Conservation (phyloP, 2,888 invertebrate genomes). For the Lepeophtheirus nordmannii region DNA sequence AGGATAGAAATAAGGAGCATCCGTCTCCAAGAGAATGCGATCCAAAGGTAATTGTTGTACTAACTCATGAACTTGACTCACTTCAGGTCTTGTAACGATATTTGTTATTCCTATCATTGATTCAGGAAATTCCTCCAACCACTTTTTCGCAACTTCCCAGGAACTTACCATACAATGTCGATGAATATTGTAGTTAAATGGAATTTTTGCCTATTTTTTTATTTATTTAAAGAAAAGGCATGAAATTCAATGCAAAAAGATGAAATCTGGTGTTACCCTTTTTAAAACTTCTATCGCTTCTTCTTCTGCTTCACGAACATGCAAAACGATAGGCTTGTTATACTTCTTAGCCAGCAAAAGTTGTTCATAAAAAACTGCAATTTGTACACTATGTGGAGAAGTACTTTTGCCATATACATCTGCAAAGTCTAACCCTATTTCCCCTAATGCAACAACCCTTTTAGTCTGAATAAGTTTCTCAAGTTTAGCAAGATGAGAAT, state of each 20-base stretch:
- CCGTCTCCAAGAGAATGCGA: constrained; percentile 9
- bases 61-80: not conserved
- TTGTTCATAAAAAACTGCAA: not conserved
- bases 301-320: not conserved
- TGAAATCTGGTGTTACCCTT: not conserved
- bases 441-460: constrained; percentile 12
- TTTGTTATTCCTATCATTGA: not conserved
- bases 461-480: not conserved
- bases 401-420: not conserved
- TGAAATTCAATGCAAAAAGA: not conserved
- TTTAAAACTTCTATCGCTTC: not conserved
- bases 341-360: not conserved
- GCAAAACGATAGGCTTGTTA: constrained; percentile 13
- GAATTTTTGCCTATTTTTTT: not conserved
- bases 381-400: constrained; percentile 1
- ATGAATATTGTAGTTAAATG: not conserved
- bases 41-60: not conserved
- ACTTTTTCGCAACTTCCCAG: not conserved
- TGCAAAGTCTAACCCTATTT: constrained; percentile 6
- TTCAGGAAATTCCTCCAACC: not conserved
- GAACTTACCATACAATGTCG: not conserved
- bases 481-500: not conserved
- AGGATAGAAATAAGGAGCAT: constrained; percentile 16
- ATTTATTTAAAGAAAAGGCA: not conserved
- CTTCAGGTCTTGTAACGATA: not conserved